These are phyloP conservation scores for Drosophila colorata DNA, from an alignment of 2,888 invertebrate species.

Conservation along the genomic window DNA sequence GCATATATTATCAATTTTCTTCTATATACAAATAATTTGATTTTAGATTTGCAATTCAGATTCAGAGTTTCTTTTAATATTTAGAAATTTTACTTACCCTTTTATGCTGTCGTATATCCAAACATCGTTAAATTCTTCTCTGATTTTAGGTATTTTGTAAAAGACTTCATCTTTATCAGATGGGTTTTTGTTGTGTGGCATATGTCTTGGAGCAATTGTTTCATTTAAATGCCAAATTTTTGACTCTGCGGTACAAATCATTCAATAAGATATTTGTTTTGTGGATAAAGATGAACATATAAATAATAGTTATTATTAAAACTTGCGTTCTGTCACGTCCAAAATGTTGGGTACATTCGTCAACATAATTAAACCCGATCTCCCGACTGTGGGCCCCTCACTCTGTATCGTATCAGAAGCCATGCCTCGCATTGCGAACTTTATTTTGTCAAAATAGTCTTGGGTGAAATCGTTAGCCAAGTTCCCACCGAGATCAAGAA, in stretches of 20 bases:
- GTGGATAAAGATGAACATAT: background rate
- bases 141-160: background rate
- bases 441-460: conserved; percentile 7
- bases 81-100: conserved; percentile 12
- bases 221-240: too few species aligned
- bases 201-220: too few species aligned
- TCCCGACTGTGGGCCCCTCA: background rate
- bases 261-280: background rate
- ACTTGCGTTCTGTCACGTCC: background rate
- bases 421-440: background rate
- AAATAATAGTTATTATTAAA: background rate
- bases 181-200: too few species aligned
- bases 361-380: conserved; percentile 22
- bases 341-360: conserved; percentile 11
- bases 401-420: background rate
- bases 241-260: background rate
- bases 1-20: too few species aligned
- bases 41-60: too few species aligned
- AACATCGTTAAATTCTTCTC: conserved; percentile 14
- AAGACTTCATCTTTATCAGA: background rate
- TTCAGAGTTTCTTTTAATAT: background rate
- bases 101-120: conserved; percentile 39
- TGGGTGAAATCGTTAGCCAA: conserved; percentile 12
- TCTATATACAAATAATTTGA: too few species aligned
- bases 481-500: background rate